Percentiles rank a stretch among this genome's conserved stretches.
Conservation (phyloP, 2,113 vertebrate species). For the Polypterus bichir region DNA sequence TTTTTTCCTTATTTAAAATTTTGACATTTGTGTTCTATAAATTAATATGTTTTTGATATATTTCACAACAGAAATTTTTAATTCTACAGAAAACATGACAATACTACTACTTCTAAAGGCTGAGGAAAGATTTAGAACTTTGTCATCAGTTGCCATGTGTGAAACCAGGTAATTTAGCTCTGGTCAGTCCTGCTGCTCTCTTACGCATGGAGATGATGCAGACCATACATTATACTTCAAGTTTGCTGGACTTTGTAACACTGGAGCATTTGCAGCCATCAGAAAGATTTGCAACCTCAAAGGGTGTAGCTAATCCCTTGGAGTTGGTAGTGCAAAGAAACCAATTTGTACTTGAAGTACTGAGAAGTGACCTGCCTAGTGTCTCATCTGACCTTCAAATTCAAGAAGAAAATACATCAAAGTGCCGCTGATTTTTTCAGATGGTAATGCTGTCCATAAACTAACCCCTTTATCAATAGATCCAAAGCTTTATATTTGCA, state of each 20-base stretch:
- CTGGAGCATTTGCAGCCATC: slow-evolving; percentile 8
- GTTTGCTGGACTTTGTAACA: not conserved
- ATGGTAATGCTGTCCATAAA: slow-evolving; percentile 32
- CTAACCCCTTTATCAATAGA: slow-evolving; percentile 25
- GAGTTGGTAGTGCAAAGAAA: slow-evolving; percentile 26
- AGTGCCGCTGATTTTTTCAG: slow-evolving; percentile 30
- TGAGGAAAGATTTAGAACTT: too few species aligned
- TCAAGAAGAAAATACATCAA: slow-evolving; percentile 34
- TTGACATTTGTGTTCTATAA: too few species aligned
- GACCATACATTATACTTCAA: too few species aligned
- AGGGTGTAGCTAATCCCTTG: slow-evolving; percentile 20
- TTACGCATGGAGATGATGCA: too few species aligned
- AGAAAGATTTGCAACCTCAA: slow-evolving; percentile 19
- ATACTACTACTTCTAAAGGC: too few species aligned
- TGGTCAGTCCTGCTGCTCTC: too few species aligned
- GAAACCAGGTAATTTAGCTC: too few species aligned
- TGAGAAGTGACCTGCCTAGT: slow-evolving; percentile 24
- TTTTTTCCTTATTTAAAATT: too few species aligned
- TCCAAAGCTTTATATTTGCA: slow-evolving; percentile 1
- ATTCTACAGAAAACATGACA: too few species aligned
- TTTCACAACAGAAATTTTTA: too few species aligned
- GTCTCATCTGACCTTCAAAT: slow-evolving; percentile 28
- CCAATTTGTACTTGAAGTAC: slow-evolving; percentile 37
- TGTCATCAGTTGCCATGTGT: too few species aligned
- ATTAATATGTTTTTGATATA: too few species aligned